These are phyloP conservation scores for Phenganax subtilis DNA, from an alignment of 92 coral and sea anemone species.

Conservation along the genomic window DNA sequence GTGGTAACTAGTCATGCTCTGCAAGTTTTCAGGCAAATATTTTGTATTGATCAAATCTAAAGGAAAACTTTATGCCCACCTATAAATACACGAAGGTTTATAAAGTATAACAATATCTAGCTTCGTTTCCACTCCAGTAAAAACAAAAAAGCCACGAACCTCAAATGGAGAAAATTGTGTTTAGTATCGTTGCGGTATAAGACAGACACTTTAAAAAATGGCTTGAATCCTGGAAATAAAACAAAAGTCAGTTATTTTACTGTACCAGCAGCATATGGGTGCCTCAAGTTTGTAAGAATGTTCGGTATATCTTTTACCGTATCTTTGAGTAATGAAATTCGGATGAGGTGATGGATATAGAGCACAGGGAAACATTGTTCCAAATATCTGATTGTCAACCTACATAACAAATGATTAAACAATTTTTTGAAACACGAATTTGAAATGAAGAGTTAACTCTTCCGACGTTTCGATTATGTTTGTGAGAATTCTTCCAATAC, in stretches of 20 bases:
- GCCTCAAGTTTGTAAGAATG: neutral
- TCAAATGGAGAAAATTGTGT: slow-evolving; percentile 65
- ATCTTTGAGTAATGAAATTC: slow-evolving; percentile 49
- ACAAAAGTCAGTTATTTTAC: neutral
- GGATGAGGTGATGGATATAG: slow-evolving; percentile 89
- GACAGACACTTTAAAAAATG: slow-evolving; percentile 84
- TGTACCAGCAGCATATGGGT: too few relatives aligned
- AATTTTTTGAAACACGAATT: neutral
- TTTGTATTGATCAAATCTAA: too few relatives aligned
- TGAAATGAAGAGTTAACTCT: too few relatives aligned
- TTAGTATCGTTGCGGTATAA: slow-evolving; percentile 72
- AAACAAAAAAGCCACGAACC: slow-evolving; percentile 50
- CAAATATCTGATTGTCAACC: slow-evolving; percentile 91
- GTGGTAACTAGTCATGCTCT: too few relatives aligned
- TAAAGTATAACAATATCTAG: too few relatives aligned
- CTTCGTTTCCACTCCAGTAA: too few relatives aligned
- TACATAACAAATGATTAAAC: slow-evolving; percentile 12
- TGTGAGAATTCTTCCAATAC: too few relatives aligned
- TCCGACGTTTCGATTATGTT: too few relatives aligned
- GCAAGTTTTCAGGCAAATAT: too few relatives aligned
- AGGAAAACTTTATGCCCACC: too few relatives aligned
- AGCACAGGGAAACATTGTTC: slow-evolving; percentile 89
- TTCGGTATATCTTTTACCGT: slow-evolving; percentile 52
- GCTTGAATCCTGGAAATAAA: slow-evolving; percentile 67
- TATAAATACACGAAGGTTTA: too few relatives aligned